A percentile compares a stretch with the other conserved stretches of the same genome.
Conservation (phyloP, 2,113 vertebrate genomes). For the Loxodonta africana region DNA sequence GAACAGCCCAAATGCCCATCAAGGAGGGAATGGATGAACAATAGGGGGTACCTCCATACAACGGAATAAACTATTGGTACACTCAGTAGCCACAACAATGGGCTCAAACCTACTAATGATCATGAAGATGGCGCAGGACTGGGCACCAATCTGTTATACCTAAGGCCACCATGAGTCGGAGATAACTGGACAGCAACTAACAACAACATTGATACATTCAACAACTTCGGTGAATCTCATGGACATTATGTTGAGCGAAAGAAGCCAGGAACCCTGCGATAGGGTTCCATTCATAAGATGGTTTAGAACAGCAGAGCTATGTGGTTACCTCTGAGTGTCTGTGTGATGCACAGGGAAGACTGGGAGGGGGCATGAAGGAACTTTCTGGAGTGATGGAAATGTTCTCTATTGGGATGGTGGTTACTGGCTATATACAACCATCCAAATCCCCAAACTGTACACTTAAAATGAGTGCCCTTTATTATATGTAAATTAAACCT, state of each 20-base stretch:
- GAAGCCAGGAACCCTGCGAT: fast-evolving
- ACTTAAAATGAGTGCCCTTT: background rate
- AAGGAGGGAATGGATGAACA: fast-evolving
- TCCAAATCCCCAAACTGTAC: background rate
- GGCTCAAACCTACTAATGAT: background rate
- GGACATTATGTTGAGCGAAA: fast-evolving
- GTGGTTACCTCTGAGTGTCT: fast-evolving
- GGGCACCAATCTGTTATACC: background rate
- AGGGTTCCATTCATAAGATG: fast-evolving
- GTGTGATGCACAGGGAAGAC: background rate
- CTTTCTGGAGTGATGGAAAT: background rate
- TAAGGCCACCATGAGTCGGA: background rate
- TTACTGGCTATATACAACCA: background rate
- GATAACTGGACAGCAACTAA: background rate
- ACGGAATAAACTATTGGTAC: too few relatives aligned
- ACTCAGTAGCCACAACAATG: background rate
- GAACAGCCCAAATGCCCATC: background rate
- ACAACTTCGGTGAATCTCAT: fast-evolving
- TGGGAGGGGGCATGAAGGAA: fast-evolving
- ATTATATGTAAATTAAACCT: background rate
- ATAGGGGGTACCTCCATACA: background rate
- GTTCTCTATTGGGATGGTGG: background rate
- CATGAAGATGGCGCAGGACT: background rate
- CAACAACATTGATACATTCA: background rate
- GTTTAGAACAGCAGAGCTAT: background rate